Base-by-base conservation (phyloP, 2,888 invertebrate genomes). In the Leptopilina myrica region DNA sequence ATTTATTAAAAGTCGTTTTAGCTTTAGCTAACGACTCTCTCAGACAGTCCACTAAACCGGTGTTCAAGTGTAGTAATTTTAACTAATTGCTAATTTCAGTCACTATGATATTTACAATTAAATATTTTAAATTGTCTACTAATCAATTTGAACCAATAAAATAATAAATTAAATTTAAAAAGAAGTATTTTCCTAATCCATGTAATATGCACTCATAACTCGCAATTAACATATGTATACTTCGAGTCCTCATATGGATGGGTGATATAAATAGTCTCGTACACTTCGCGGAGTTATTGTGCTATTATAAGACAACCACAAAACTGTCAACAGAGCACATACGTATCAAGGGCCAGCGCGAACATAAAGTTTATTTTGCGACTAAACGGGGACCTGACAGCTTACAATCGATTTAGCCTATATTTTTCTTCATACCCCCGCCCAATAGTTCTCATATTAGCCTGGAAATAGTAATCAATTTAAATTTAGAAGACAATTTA, bases 261-360 rank as follows among this genome's bases (percentile, higher is more conserved):
- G 59, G 26, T 73, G 81, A 81, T 84, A 83, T 83, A 85, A 84
- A 86, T 83, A 83, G 75, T 76, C 62, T 84, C 80, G 83, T 80
- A 56, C 43, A 77, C 81, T 78, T 81, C 79, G 80, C 84, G 80
- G 79, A 76, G 81, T 84, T 79, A 86, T 84, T 78, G 82, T 87
- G 88, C 90, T 90, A 90, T 90, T 90, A 90, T 88, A 90, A 89
- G 88, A 89, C 88, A 88, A 90, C 89, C 88, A 90, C 90, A 90
- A 90, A 90, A 86, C 89, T 90, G 90, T 90, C 90, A 89, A 85
- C 90, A 86, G 84, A 80, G 83, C 82, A 86, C 83, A 79, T 12
- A 49, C 12, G 9, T 49, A 77, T 67, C 76, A 84, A 85, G 83
- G 85, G 85, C 79, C 84, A 82, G 11, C 79, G 66, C 83, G 84